A percentile compares a stretch with the other conserved stretches of the same genome.
Evolutionary conservation across 2,888 invertebrate species (phyloP).

Genomic region (Antheraea assamensis): DNA sequence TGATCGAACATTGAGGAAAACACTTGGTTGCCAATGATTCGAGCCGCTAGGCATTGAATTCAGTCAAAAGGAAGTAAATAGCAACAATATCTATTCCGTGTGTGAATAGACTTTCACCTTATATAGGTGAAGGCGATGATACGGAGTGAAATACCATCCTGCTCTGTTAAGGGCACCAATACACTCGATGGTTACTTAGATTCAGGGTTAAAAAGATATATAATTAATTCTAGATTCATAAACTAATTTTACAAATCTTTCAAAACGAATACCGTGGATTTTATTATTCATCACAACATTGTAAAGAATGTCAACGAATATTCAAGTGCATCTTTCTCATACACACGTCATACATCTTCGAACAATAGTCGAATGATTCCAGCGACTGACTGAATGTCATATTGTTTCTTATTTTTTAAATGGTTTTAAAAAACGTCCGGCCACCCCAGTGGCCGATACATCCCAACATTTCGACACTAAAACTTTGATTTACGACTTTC

Average conservation of each 20-base stretch:
- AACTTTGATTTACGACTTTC: conserved; percentile 80
- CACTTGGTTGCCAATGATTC: no score
- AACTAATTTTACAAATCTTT: not conserved
- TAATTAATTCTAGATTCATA: not conserved
- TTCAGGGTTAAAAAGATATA: no score
- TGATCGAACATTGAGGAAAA: no score
- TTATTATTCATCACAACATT: conserved; percentile 37
- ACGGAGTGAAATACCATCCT: no score
- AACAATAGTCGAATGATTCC: conserved; percentile 68
- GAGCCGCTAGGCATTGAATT: no score
- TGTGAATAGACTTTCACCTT: no score
- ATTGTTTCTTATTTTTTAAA: conserved; percentile 71
- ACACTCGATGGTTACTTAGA: no score
- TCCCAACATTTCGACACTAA: conserved; percentile 82
- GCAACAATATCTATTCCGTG: no score
- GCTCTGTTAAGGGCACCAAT: no score
- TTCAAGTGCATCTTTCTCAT: conserved; percentile 42
- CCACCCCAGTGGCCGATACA: conserved; percentile 80
- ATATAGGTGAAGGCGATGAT: no score
- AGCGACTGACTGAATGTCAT: conserved; percentile 67
- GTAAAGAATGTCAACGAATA: conserved; percentile 45
- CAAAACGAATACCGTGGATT: conserved; percentile 4
- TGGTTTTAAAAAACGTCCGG: conserved; percentile 61
- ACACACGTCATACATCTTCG: conserved; percentile 55
- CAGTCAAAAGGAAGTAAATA: no score